Evolutionary conservation across 2,797 vertebrate genomes (phyloP).

Genomic region (Phrynocephalus guinanensis): DNA sequence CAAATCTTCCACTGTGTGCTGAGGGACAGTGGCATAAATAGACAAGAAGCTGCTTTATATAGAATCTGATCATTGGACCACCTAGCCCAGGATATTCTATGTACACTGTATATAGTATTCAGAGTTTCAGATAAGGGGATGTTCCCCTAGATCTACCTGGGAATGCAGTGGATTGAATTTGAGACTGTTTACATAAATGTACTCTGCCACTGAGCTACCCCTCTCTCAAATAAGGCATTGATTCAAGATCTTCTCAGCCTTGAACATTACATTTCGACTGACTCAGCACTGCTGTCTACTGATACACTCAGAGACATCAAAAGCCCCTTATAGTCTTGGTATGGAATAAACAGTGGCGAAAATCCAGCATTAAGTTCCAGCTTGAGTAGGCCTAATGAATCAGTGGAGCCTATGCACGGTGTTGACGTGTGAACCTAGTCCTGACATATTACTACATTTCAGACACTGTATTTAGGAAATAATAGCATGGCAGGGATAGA

Average conservation of each 20-base stretch:
- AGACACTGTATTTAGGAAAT: not conserved
- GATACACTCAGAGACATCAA: not conserved
- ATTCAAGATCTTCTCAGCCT: not conserved
- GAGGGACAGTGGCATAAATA: not conserved
- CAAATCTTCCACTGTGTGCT: not conserved
- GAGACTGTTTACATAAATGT: too few relatives aligned
- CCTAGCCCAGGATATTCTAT: not conserved
- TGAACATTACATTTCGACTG: not conserved
- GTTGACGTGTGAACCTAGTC: too few relatives aligned
- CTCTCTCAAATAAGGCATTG: not conserved
- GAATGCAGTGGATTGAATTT: too few relatives aligned
- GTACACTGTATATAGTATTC: not conserved
- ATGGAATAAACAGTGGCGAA: not conserved
- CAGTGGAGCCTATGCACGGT: too few relatives aligned
- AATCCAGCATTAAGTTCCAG: too few relatives aligned
- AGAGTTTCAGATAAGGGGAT: not conserved
- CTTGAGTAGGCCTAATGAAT: too few relatives aligned
- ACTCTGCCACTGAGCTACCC: too few relatives aligned
- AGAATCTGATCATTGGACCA: not conserved
- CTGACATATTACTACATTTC: too few relatives aligned
- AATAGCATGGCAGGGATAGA: not conserved
- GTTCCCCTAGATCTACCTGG: not conserved
- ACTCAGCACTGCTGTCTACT: not conserved
- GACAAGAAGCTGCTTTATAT: not conserved
- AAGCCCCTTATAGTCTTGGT: not conserved